These are phyloP conservation scores for Anolis sagrei DNA, from an alignment of 2,113 vertebrate genomes.

Conservation along the genomic window DNA sequence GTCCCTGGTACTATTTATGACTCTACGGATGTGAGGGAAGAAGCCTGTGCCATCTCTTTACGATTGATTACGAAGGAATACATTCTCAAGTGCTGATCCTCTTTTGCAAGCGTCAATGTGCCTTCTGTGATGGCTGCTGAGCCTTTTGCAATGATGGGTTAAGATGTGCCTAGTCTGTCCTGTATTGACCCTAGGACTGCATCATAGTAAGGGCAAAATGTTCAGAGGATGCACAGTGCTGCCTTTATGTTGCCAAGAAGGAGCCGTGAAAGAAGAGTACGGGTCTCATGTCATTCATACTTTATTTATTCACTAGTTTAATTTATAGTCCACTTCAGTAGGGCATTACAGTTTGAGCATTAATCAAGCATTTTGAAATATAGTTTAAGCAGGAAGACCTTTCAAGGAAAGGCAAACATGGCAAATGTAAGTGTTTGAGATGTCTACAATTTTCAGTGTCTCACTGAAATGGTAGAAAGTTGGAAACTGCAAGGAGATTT, in stretches of 20 bases:
- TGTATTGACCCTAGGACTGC: background rate
- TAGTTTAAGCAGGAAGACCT: no score
- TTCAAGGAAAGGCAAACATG: no score
- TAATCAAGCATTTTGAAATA: no score
- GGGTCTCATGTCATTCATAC: no score
- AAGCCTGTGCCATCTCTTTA: background rate
- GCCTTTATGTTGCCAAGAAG: background rate
- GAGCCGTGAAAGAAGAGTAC: background rate
- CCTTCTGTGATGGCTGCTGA: background rate
- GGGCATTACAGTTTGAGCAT: no score
- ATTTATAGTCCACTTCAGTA: no score
- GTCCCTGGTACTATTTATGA: conserved; percentile 25
- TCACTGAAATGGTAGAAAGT: no score
- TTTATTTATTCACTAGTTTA: no score
- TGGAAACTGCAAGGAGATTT: no score
- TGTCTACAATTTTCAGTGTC: no score
- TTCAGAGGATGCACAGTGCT: background rate
- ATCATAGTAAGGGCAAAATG: background rate
- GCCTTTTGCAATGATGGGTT: background rate
- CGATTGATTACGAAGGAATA: conserved; percentile 18
- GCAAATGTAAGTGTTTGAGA: no score
- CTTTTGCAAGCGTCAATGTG: background rate
- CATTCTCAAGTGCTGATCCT: background rate
- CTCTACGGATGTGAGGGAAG: background rate
- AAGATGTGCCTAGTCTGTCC: background rate